Evolutionary conservation across 2,888 invertebrate species (phyloP), one percentile per base, ranked within the genome.

Genomic region (Drosophila fungiperda): DNA sequence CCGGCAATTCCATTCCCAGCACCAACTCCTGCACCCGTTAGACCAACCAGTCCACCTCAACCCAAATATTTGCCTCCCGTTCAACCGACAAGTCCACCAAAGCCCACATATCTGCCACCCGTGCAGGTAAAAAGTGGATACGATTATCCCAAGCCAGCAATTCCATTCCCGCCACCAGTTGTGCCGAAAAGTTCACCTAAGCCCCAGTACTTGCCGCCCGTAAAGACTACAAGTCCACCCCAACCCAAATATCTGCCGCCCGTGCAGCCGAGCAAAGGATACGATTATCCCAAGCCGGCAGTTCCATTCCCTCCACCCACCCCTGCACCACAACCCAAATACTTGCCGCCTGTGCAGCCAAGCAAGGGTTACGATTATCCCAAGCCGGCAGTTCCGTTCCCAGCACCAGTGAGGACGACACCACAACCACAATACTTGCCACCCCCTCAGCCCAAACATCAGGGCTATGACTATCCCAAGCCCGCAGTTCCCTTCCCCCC

Each of bases 381-480:
- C 12, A 59, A 59, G 26, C 59, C 59, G 2, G 49, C 49, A n/a
- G 11, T 64, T 48, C 63, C 63, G 9, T 45, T 45, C 23, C 45
- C 45, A 61, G 61, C 17, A n/a, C 38, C 54, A 9, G 11, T 33
- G 38, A 52, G 32, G 32, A 45, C 62, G 20, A 60, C 63, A 45
- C 61, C 63, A 9, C 59, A 60, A 17, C 62, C 74, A 4, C 52
- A 73, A 48, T 83, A 83, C 45, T 29, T 83, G 12, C 82, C 82
- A 12, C 79, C 79, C 38, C 71, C 83, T 1, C 72, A 72, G 35
- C 59, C 74, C 4, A 71, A 71, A 15, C 61, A 32, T 2, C 26
- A 33, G 78, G 74, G 87, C 11, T 87, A 87, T 45, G 74, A 79
- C 8, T 87, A 87, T 62, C 85, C 82, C 0, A 72, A 74, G 42